phyloP scores from a whole-genome alignment of 2,888 invertebrate genomes.

The Malthinus seriepunctatus region DNA sequence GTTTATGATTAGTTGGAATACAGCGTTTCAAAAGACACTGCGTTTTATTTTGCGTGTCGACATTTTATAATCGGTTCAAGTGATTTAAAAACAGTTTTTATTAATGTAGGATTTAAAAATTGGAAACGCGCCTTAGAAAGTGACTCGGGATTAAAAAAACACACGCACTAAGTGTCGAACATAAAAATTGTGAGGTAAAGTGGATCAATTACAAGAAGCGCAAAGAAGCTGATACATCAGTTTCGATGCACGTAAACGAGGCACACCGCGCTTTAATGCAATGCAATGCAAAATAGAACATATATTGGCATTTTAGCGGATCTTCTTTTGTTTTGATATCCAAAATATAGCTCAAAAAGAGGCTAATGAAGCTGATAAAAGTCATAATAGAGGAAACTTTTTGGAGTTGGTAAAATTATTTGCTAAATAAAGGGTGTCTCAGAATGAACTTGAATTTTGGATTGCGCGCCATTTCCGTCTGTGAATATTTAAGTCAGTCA shows the following conservation, averaged over 20 bases:
- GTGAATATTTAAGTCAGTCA: no score
- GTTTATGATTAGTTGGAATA: not conserved
- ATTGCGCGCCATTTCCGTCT: no score
- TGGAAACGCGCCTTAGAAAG: not conserved
- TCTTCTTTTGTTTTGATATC: not conserved
- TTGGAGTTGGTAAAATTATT: not conserved
- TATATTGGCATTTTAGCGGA: not conserved
- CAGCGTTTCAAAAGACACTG: not conserved
- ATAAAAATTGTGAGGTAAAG: not conserved
- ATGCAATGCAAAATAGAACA: not conserved
- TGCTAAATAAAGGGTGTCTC: no score
- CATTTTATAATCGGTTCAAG: not conserved
- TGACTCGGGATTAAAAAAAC: not conserved
- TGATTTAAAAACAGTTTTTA: not conserved
- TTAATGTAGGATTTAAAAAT: constrained; percentile 2
- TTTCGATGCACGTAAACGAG: not conserved
- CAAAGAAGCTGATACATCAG: not conserved
- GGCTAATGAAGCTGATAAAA: not conserved
- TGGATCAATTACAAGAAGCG: not conserved
- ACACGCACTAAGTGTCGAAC: not conserved
- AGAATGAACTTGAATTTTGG: no score
- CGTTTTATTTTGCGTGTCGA: not conserved
- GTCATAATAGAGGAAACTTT: not conserved
- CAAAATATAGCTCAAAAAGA: not conserved
- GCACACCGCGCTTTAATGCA: not conserved